A percentile compares a stretch with the other conserved stretches of the same genome.
These are phyloP conservation scores for Scomber japonicus DNA, from an alignment of 2,113 vertebrate species.

Conservation along the genomic window DNA sequence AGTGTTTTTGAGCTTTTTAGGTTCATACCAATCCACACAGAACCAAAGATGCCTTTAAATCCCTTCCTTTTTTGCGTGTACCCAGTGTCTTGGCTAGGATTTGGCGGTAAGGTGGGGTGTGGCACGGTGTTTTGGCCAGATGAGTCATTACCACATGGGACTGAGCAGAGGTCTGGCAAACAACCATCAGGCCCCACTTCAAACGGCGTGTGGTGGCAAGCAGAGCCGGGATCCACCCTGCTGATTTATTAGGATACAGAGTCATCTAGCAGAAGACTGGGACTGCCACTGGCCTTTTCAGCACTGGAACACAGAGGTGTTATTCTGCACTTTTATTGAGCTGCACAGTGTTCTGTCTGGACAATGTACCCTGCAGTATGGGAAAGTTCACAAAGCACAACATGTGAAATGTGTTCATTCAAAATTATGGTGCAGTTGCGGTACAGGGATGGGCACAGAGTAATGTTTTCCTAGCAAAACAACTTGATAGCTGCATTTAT, in stretches of 20 bases:
- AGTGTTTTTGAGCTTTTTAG: neutral
- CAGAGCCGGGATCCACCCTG: conserved; percentile 74
- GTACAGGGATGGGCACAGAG: neutral
- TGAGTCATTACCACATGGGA: conserved; percentile 74
- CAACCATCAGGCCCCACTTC: conserved; percentile 59
- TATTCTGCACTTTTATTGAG: conserved; percentile 51
- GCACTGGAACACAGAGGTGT: conserved; percentile 52
- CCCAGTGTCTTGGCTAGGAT: conserved; percentile 37
- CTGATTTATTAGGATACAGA: conserved; percentile 70
- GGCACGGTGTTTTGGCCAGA: conserved; percentile 58
- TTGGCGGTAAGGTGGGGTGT: conserved; percentile 56
- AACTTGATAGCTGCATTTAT: neutral
- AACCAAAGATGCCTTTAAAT: conserved; percentile 31
- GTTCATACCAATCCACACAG: conserved; percentile 29
- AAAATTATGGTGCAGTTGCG: conserved; percentile 13
- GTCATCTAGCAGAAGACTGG: conserved; percentile 50
- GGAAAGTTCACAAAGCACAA: conserved; percentile 27
- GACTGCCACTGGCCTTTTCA: conserved; percentile 42
- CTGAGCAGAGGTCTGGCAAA: conserved; percentile 59
- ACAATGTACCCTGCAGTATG: conserved; percentile 2
- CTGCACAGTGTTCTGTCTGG: conserved; percentile 42
- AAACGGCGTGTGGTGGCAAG: conserved; percentile 58
- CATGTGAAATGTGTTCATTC: conserved; percentile 34
- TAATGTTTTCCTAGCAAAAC: conserved; percentile 2
- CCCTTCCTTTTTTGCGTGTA: conserved; percentile 10